Percentiles rank a stretch among this genome's conserved stretches.
phyloP scores from a whole-genome alignment of 2,888 invertebrate genomes.

The Heliothis peltigera region DNA sequence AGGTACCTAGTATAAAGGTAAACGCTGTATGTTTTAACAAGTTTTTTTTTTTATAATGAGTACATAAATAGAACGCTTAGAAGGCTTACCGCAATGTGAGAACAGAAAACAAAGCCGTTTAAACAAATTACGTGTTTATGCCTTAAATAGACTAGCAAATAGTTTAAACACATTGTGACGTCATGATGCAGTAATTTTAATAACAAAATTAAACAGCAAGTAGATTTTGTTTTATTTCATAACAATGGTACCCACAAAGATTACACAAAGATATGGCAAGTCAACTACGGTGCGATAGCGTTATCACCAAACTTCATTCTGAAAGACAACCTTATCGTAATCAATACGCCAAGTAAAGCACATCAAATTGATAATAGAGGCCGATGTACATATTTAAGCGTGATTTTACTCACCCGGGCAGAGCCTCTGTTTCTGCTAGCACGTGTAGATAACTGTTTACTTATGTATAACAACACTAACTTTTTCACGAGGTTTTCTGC shows the following conservation, averaged over 20 bases:
- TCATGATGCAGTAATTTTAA: not conserved
- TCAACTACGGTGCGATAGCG: constrained; percentile 14
- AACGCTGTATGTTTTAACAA: too few relatives aligned
- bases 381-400: constrained; percentile 11
- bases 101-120: too few relatives aligned
- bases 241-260: constrained; percentile 3
- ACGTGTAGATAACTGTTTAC: not conserved
- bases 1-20: too few relatives aligned
- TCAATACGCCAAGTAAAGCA: constrained; percentile 31
- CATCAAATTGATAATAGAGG: constrained; percentile 13
- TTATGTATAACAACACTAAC: too few relatives aligned
- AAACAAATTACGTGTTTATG: not conserved
- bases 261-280: constrained; percentile 23
- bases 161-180: not conserved
- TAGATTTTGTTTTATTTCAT: constrained; percentile 12
- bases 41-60: too few relatives aligned
- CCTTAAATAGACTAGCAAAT: not conserved
- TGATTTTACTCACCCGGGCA: constrained; percentile 1
- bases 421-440: constrained; percentile 14
- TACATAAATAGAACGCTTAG: too few relatives aligned
- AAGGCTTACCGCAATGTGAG: not conserved
- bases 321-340: constrained; percentile 41
- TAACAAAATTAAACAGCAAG: not conserved
- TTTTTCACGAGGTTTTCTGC: too few relatives aligned
- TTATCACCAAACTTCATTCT: constrained; percentile 30